These are phyloP conservation scores for Picus viridis DNA, from an alignment of 2,797 vertebrate genomes.

Conservation along the genomic window DNA sequence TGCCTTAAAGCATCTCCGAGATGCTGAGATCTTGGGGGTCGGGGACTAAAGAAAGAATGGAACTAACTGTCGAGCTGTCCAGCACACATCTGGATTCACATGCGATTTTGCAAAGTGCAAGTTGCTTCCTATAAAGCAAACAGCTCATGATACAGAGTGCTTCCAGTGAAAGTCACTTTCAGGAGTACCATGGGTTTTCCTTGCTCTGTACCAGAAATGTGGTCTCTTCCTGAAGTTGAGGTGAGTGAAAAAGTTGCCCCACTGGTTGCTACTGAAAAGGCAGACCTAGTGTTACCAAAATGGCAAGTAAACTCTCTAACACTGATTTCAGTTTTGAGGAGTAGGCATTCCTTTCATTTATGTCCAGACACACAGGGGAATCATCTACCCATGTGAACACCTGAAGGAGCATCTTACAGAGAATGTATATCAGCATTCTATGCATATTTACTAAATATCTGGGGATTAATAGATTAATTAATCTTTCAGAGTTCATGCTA, in stretches of 20 bases:
- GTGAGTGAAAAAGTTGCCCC: neutral
- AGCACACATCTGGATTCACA: neutral
- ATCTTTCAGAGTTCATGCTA: too few relatives aligned
- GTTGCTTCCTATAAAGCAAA: neutral
- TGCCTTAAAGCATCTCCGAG: neutral
- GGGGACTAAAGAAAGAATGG: neutral
- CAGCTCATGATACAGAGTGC: neutral
- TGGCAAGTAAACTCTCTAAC: too few relatives aligned
- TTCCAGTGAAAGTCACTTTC: neutral
- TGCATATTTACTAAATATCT: too few relatives aligned
- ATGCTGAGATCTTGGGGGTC: rapidly evolving
- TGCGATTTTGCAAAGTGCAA: neutral
- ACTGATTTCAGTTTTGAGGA: too few relatives aligned
- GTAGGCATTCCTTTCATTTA: too few relatives aligned
- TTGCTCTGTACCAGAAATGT: neutral
- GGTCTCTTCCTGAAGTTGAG: neutral
- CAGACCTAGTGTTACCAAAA: too few relatives aligned
- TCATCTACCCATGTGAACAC: too few relatives aligned
- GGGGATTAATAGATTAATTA: too few relatives aligned
- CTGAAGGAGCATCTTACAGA: too few relatives aligned
- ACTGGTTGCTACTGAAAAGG: neutral
- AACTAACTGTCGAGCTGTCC: neutral
- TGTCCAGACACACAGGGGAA: too few relatives aligned
- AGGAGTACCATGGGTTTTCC: neutral
- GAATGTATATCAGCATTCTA: too few relatives aligned